Conservation (phyloP, 1,140 invertebrate genomes). For the Microplitis demolitor region DNA sequence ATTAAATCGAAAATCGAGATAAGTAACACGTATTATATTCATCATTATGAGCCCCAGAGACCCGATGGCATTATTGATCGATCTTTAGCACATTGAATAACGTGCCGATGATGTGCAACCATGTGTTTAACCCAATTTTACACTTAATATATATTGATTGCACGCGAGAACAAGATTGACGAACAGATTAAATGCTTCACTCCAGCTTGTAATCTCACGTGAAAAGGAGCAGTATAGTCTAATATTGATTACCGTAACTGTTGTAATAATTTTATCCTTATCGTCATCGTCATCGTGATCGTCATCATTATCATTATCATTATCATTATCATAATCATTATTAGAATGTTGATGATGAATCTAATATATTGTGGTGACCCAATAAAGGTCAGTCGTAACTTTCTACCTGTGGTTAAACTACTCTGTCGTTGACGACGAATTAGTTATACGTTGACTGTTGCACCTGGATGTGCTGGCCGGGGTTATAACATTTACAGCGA, state of each 20-base stretch:
- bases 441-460: neutral
- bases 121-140: constrained; percentile 17
- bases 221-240: neutral
- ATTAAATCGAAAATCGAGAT: neutral
- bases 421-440: neutral
- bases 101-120: constrained; percentile 8
- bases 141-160: constrained; percentile 11
- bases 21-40: neutral
- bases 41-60: neutral
- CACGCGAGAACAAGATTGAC: constrained; percentile 28
- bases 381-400: neutral
- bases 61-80: neutral
- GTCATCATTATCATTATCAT: too few relatives aligned
- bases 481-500: neutral
- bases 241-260: neutral
- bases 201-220: neutral
- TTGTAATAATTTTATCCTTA: neutral
- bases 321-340: too few relatives aligned
- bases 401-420: neutral
- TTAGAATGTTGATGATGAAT: neutral
- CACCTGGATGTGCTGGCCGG: neutral
- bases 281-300: neutral
- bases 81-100: neutral
- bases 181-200: constrained; percentile 7
- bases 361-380: neutral